Percentiles rank a stretch among this genome's conserved stretches.
These are phyloP conservation scores for Muschampia plurimacula DNA, from an alignment of 2,888 invertebrate species.

Conservation along the genomic window DNA sequence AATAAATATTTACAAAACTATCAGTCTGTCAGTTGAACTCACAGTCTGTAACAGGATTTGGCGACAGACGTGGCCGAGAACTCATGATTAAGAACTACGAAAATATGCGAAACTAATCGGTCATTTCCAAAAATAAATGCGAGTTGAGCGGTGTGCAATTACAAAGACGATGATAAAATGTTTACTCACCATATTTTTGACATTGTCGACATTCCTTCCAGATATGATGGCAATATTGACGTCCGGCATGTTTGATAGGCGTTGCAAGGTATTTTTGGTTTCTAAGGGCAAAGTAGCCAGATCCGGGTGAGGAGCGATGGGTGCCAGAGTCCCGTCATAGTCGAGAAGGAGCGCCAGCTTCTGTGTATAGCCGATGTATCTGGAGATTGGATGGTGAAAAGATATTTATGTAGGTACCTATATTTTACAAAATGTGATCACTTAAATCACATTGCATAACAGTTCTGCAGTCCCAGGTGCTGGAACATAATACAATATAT, in stretches of 20 bases:
- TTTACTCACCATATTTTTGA: constrained; percentile 91
- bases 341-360: constrained; percentile 94
- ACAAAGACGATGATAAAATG: background rate
- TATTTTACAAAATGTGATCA: no score
- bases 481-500: no score
- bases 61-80: no score
- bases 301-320: constrained; percentile 95
- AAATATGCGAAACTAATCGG: no score
- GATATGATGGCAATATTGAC: constrained; percentile 95
- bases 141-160: no score
- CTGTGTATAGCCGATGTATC: constrained; percentile 94
- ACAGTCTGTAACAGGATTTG: no score
- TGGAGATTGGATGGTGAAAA: constrained; percentile 59
- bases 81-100: no score
- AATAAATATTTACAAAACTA: no score
- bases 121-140: no score
- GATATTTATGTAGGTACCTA: background rate
- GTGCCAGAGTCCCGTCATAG: constrained; percentile 95
- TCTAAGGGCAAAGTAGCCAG: constrained; percentile 94
- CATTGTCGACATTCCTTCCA: constrained; percentile 94
- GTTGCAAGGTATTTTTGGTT: constrained; percentile 93
- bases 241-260: constrained; percentile 93
- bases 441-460: no score
- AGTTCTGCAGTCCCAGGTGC: background rate
- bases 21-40: no score